Conservation (phyloP, 2,113 vertebrate species). For the Tupaia chinensis region DNA sequence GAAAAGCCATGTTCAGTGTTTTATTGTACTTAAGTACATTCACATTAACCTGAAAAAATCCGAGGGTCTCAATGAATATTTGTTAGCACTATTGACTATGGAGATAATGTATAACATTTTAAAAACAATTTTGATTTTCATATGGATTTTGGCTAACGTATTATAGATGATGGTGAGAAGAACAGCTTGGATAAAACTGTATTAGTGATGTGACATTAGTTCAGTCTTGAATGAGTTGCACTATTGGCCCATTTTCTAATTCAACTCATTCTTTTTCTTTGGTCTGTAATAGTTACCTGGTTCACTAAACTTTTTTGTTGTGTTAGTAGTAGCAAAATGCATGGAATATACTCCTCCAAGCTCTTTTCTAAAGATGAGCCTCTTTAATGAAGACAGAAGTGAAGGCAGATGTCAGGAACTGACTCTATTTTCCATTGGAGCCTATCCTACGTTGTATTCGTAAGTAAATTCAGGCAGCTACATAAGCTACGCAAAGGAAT, state of each 20-base stretch:
- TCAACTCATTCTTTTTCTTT: conserved; percentile 1
- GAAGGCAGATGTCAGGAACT: not conserved
- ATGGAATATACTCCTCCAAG: not conserved
- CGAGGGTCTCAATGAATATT: not conserved
- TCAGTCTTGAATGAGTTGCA: not conserved
- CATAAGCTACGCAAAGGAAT: conserved; percentile 40
- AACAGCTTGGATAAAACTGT: not conserved
- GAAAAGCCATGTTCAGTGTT: not conserved
- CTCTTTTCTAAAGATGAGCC: not conserved
- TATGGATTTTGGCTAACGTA: not conserved
- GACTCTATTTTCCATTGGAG: not conserved
- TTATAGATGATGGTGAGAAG: not conserved
- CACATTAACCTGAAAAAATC: not conserved
- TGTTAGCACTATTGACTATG: not conserved
- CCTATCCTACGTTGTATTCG: not conserved
- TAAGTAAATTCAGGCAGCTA: conserved; percentile 15
- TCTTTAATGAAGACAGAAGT: not conserved
- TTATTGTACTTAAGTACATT: not conserved
- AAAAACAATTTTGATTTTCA: conserved; percentile 34
- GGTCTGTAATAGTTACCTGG: not conserved
- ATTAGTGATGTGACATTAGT: not conserved
- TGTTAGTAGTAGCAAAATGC: conserved; percentile 7
- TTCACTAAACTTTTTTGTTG: not conserved
- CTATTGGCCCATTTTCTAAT: not conserved
- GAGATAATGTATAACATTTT: not conserved